These are phyloP conservation scores for Axinella damicornis DNA, from an alignment of 37 sponge, comb jelly and placozoan species.

Conservation along the genomic window DNA sequence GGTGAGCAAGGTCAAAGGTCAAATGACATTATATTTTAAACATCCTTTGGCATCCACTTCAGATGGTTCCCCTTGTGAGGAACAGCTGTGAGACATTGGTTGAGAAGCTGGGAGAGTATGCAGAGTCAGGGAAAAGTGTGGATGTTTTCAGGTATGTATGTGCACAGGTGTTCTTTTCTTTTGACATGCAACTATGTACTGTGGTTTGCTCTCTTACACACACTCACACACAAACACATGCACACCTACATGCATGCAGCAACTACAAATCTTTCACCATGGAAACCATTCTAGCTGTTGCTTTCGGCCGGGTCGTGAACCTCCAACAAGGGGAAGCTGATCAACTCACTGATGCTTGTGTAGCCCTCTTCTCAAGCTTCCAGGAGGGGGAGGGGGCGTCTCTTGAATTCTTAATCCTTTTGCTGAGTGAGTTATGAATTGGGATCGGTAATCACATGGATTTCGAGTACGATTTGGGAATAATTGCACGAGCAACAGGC, in stretches of 20 bases:
- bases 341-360: conserved; percentile 37
- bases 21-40: no score
- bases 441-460: no score
- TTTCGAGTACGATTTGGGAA: no score
- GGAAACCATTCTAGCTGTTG: conserved; percentile 64
- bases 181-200: no score
- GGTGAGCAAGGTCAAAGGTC: background rate
- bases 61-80: conserved; percentile 60
- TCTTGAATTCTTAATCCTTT: no score
- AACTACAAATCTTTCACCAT: conserved; percentile 28
- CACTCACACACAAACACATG: no score
- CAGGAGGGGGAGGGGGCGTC: no score
- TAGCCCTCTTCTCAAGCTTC: no score
- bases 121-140: conserved; percentile 39
- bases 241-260: background rate
- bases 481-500: no score
- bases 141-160: conserved; percentile 39
- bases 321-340: conserved; percentile 33
- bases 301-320: conserved; percentile 42
- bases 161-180: no score
- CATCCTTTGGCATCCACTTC: background rate
- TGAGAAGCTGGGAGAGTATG: conserved; percentile 13
- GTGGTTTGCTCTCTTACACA: no score
- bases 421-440: no score
- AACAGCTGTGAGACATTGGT: conserved; percentile 20